Conservation (phyloP, 2,888 invertebrate species). For the Amphipoea lucens region DNA sequence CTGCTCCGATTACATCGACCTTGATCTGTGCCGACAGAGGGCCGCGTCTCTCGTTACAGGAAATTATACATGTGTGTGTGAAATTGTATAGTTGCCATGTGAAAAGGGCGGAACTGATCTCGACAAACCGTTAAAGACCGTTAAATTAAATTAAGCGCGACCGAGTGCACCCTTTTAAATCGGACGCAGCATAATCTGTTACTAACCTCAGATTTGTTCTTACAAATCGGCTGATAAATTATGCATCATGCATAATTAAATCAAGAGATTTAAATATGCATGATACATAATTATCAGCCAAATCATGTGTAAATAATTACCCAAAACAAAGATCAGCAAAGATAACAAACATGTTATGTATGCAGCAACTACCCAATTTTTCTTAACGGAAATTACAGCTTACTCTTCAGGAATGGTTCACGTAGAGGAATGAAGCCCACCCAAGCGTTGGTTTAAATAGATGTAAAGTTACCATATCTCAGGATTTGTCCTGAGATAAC, state of each 20-base stretch:
- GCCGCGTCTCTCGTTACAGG: constrained; percentile 46
- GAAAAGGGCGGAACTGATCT: constrained; percentile 5
- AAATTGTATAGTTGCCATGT: constrained; percentile 20
- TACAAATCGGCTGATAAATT: neutral
- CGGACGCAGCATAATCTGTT: no score
- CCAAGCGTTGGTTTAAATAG: no score
- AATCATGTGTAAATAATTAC: neutral
- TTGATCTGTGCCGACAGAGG: constrained; percentile 53
- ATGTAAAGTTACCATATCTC: no score
- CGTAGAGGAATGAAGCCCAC: no score
- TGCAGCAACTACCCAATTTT: neutral
- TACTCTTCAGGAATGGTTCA: no score
- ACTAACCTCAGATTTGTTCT: no score
- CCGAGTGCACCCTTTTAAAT: neutral
- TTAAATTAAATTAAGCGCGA: constrained; percentile 5
- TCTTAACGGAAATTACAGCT: neutral
- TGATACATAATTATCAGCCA: neutral
- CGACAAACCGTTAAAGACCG: neutral
- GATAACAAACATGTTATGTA: neutral
- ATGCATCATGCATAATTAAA: neutral
- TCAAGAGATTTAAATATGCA: no score
- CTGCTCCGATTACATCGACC: constrained; percentile 65
- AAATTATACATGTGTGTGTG: constrained; percentile 34
- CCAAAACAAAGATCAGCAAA: neutral
- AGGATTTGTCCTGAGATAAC: no score